phyloP scores from a whole-genome alignment of 2,888 invertebrate genomes.

The Ormyrus rosae region DNA sequence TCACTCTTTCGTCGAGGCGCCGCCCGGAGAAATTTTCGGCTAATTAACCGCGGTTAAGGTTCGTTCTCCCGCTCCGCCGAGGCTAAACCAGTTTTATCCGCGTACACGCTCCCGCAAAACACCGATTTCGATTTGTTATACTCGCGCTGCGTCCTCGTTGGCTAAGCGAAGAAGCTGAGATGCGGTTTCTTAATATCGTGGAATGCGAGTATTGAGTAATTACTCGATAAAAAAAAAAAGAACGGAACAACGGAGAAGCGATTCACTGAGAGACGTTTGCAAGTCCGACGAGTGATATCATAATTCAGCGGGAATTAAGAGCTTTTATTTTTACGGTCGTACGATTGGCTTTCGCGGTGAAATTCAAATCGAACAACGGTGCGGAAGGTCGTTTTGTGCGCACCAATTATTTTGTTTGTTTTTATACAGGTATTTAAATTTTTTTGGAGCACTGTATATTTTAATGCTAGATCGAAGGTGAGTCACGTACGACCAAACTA shows the following conservation, averaged over 20 bases:
- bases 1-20: no score
- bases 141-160: constrained; percentile 33
- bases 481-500: no score
- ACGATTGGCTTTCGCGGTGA: no score
- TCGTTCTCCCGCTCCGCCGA: neutral
- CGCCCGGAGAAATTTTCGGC: neutral
- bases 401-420: no score
- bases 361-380: no score
- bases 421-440: no score
- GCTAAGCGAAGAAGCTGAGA: constrained; percentile 1
- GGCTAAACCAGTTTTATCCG: neutral
- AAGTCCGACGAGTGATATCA: no score
- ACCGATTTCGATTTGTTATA: constrained; percentile 20
- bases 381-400: no score
- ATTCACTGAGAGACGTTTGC: neutral
- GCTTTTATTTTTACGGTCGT: no score
- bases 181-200: constrained; percentile 46
- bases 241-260: constrained; percentile 7
- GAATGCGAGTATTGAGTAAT: constrained; percentile 46
- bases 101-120: neutral
- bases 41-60: neutral
- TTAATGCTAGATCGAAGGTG: no score
- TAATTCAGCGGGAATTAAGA: no score
- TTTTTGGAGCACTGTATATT: no score
- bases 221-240: constrained; percentile 26